Evolutionary conservation across 1,140 invertebrate genomes (phyloP).

Genomic region (Calephelis nemesis): DNA sequence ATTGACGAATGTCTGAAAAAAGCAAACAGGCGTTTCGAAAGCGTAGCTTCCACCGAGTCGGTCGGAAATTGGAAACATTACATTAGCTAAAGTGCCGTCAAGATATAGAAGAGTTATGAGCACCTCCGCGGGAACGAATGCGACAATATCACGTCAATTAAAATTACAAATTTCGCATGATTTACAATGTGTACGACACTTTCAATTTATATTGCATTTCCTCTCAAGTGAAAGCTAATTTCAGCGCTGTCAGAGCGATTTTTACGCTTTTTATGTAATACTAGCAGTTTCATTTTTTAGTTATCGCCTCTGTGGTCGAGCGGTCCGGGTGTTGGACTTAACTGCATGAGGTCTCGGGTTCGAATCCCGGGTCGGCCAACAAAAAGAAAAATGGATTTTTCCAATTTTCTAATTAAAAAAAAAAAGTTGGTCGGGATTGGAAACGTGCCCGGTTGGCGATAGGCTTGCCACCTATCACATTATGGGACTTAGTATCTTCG

Average conservation of each 20-base stretch:
- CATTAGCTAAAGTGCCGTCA: conserved; percentile 52
- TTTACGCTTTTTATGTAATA: no score
- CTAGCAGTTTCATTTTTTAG: no score
- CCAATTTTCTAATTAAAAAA: no score
- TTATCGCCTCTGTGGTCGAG: no score
- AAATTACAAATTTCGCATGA: conserved; percentile 23
- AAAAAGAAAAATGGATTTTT: no score
- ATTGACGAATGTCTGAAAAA: conserved; percentile 69
- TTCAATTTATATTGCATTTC: conserved; percentile 19
- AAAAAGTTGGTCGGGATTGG: no score
- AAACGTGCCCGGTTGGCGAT: no score
- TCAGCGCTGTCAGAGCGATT: background rate
- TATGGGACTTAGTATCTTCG: no score
- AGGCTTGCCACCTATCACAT: no score
- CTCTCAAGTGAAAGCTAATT: background rate
- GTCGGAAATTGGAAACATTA: conserved; percentile 69
- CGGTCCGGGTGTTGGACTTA: no score
- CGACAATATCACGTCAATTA: conserved; percentile 31
- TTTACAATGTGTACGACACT: conserved; percentile 22
- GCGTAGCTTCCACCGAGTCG: conserved; percentile 37
- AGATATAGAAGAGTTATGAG: conserved; percentile 68
- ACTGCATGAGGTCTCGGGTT: no score
- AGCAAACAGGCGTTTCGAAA: conserved; percentile 50
- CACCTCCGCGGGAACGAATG: conserved; percentile 30
- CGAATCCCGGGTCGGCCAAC: no score